Evolutionary conservation across 2,888 invertebrate genomes (phyloP).

Genomic region (Acheta domesticus): DNA sequence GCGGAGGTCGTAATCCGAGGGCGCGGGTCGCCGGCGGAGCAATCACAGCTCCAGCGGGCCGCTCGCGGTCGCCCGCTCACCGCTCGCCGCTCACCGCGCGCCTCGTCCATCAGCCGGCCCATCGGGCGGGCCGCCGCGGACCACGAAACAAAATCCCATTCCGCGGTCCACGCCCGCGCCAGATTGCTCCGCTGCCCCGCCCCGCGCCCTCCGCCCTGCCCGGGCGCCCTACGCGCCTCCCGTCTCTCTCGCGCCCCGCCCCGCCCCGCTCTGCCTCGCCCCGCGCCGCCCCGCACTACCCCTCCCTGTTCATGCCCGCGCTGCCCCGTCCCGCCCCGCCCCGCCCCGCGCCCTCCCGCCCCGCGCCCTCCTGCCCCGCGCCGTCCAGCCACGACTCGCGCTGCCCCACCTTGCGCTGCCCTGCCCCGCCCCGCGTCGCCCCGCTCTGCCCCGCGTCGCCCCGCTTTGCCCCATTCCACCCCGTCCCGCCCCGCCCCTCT

Average conservation of each 20-base stretch:
- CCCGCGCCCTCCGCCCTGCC: background rate
- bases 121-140: background rate
- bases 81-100: too few relatives aligned
- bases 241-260: background rate
- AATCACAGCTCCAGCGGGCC: too few relatives aligned
- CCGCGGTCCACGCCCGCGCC: background rate
- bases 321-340: background rate
- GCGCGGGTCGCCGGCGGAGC: too few relatives aligned
- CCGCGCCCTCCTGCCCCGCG: background rate
- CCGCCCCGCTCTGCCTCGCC: background rate
- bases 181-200: background rate
- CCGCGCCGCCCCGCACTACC: background rate
- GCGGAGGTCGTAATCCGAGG: too few relatives aligned
- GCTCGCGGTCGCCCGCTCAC: too few relatives aligned
- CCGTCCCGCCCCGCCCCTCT: background rate
- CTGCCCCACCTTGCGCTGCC: too few relatives aligned
- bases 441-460: too few relatives aligned
- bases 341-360: background rate
- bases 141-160: constrained; percentile 10
- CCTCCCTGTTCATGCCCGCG: background rate
- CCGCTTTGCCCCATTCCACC: background rate
- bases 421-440: background rate
- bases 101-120: too few relatives aligned
- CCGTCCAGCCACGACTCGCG: too few relatives aligned
- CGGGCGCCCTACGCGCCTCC: background rate